Conservation (phyloP, 2,797 vertebrate genomes). For the Tympanoctomys barrerae region DNA sequence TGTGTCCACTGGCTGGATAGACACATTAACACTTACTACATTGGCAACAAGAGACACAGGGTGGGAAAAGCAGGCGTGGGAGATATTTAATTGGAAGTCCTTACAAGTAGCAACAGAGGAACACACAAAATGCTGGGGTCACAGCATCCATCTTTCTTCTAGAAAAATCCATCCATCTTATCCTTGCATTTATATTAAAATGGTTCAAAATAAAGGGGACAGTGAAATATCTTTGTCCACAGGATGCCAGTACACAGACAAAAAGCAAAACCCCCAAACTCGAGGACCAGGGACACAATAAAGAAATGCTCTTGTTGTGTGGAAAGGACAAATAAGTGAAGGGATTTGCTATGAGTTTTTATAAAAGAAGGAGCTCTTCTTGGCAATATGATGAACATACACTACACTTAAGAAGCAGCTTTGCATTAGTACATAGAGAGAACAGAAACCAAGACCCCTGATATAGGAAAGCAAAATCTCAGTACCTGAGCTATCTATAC, state of each 20-base stretch:
- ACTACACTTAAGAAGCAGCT: not conserved
- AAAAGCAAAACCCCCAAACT: not conserved
- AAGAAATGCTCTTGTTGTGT: not conserved
- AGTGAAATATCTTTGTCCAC: not conserved
- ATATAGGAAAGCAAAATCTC: not conserved
- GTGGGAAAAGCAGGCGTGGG: not conserved
- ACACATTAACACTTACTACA: not conserved
- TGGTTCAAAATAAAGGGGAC: not conserved
- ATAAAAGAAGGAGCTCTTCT: not conserved
- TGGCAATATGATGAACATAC: not conserved
- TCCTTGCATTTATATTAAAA: not conserved
- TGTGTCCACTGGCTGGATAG: not conserved
- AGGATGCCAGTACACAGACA: not conserved
- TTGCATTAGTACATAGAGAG: not conserved
- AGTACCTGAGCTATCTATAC: not conserved
- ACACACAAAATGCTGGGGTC: not conserved
- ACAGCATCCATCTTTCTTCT: not conserved
- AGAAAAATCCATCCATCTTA: not conserved
- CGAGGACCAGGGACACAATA: not conserved
- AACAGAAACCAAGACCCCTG: not conserved
- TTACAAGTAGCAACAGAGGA: not conserved
- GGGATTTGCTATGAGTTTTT: not conserved
- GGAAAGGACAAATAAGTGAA: not conserved
- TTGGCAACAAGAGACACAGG: not conserved
- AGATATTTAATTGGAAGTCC: fast-evolving